phyloP scores from a whole-genome alignment of 2,797 vertebrate genomes.

The Erethizon dorsatum region DNA sequence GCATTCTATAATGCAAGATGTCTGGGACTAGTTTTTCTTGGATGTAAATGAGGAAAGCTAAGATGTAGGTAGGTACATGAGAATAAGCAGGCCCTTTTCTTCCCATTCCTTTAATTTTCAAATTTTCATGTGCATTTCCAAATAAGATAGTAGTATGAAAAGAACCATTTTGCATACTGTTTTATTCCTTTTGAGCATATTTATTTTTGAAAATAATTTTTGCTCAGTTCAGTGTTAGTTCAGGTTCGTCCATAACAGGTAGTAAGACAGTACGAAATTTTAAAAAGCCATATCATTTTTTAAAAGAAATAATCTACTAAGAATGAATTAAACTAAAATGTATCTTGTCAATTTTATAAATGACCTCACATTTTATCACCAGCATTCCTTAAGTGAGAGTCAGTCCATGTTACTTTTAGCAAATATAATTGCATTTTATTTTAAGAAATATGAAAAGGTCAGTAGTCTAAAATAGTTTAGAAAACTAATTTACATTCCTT shows the following conservation, averaged over 20 bases:
- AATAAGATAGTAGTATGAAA: neutral
- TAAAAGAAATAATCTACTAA: neutral
- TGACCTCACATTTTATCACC: neutral
- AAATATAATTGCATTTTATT: neutral
- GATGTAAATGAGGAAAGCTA: neutral
- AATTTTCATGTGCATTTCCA: slow-evolving; percentile 15
- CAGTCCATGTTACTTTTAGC: neutral
- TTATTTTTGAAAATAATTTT: slow-evolving; percentile 31
- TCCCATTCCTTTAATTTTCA: neutral
- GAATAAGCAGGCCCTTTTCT: neutral
- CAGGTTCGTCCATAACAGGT: neutral
- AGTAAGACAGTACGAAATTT: neutral
- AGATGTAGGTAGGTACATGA: neutral
- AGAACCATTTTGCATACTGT: neutral
- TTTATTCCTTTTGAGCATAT: neutral
- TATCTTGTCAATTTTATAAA: neutral
- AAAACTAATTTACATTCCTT: slow-evolving; percentile 6
- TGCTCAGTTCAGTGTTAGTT: neutral
- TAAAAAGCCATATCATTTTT: neutral
- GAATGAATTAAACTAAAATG: neutral
- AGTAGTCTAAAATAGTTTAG: neutral
- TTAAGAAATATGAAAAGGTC: slow-evolving; percentile 23
- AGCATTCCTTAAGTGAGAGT: neutral
- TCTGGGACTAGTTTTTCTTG: neutral
- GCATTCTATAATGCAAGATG: neutral